These are phyloP conservation scores for Rhinogobio ventralis DNA, from an alignment of 2,797 vertebrate species.

Conservation along the genomic window DNA sequence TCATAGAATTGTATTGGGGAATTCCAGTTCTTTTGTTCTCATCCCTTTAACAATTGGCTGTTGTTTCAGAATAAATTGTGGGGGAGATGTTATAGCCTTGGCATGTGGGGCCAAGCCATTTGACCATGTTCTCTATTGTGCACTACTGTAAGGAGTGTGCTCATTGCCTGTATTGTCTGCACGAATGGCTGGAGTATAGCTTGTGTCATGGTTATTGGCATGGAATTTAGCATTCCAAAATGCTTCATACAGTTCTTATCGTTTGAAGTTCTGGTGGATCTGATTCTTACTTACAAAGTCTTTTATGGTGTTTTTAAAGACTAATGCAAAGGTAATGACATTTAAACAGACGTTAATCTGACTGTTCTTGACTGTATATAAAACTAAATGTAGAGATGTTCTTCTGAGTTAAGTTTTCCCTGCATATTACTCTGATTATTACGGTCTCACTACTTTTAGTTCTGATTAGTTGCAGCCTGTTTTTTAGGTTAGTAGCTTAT, in stretches of 20 bases:
- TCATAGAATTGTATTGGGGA: slow-evolving; percentile 30
- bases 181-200: slow-evolving; percentile 28
- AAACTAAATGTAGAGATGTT: neutral
- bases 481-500: neutral
- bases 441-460: no score
- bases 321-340: neutral
- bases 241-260: slow-evolving; percentile 7
- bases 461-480: neutral
- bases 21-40: slow-evolving; percentile 44
- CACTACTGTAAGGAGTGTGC: neutral
- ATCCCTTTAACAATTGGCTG: slow-evolving; percentile 66
- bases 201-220: slow-evolving; percentile 51
- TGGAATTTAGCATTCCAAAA: slow-evolving; percentile 14
- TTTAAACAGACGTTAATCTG: neutral
- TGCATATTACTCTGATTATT: neutral
- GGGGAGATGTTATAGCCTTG: slow-evolving; percentile 71
- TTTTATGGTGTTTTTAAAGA: slow-evolving; percentile 5
- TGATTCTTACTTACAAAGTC: neutral
- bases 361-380: no score
- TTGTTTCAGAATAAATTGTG: slow-evolving; percentile 66
- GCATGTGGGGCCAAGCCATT: slow-evolving; percentile 59
- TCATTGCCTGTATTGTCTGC: neutral
- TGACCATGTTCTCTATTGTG: slow-evolving; percentile 46
- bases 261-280: slow-evolving; percentile 16
- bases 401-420: neutral